Evolutionary conservation across 2,888 invertebrate species (phyloP).

Genomic region (Cephus pygmeus): DNA sequence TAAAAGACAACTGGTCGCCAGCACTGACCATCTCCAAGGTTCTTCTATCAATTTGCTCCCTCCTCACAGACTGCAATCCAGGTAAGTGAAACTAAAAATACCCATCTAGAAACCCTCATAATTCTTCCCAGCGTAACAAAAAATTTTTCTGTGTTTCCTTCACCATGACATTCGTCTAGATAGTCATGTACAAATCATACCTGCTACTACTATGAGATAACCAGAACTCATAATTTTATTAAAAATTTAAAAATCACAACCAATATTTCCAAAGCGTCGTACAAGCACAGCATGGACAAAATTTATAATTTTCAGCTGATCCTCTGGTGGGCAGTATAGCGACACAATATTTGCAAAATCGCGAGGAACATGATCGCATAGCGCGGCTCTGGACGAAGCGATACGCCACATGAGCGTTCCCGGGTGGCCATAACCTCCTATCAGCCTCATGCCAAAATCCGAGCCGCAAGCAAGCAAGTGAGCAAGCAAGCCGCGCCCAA

Average conservation of each 20-base stretch:
- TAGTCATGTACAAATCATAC: no score
- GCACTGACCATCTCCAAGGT: slow-evolving; percentile 98
- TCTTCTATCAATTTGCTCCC: slow-evolving; percentile 95
- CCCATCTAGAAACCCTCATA: not conserved
- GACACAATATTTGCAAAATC: slow-evolving; percentile 96
- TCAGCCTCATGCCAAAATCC: slow-evolving; percentile 53
- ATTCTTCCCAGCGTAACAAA: slow-evolving; percentile 22
- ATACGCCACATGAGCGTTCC: slow-evolving; percentile 84
- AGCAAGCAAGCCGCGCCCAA: not conserved
- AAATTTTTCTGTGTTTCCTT: slow-evolving; percentile 12
- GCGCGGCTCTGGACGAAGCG: slow-evolving; percentile 99
- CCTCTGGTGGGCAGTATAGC: slow-evolving; percentile 98
- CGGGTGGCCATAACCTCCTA: slow-evolving; percentile 37
- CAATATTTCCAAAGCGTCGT: not conserved
- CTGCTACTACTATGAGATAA: no score
- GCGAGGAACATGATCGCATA: slow-evolving; percentile 97
- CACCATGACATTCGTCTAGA: not conserved
- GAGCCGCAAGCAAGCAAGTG: not conserved
- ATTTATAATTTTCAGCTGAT: slow-evolving; percentile 76
- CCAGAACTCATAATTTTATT: not conserved
- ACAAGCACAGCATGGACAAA: not conserved
- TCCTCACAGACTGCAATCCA: slow-evolving; percentile 98
- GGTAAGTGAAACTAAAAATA: slow-evolving; percentile 70
- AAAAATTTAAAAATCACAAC: not conserved
- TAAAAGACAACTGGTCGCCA: slow-evolving; percentile 99